phyloP scores from a whole-genome alignment of 2,888 invertebrate species.

The Plagodis dolabraria region DNA sequence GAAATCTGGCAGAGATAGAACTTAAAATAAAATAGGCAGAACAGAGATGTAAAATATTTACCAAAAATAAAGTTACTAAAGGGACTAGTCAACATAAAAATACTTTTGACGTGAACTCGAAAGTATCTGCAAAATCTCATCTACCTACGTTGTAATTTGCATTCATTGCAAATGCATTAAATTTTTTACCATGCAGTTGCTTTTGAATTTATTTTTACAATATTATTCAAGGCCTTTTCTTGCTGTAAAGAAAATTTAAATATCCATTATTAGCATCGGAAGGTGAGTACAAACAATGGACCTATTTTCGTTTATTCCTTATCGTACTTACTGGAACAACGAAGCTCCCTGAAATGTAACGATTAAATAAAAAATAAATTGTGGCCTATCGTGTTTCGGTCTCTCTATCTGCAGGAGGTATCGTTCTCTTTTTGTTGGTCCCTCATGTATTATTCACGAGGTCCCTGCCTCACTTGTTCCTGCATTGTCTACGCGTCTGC shows the following conservation, averaged over 20 bases:
- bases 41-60: no score
- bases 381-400: conserved; percentile 54
- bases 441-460: conserved; percentile 73
- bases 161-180: no score
- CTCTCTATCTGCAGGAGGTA: conserved; percentile 57
- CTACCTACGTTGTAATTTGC: no score
- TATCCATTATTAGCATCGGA: conserved; percentile 42
- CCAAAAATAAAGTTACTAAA: no score
- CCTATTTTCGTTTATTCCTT: conserved; percentile 46
- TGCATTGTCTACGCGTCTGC: conserved; percentile 78
- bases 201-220: conserved; percentile 36
- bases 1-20: no score
- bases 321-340: conserved; percentile 51
- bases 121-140: no score
- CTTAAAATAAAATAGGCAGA: no score
- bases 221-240: conserved; percentile 47
- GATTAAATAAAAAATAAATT: conserved; percentile 63
- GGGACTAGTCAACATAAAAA: no score
- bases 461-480: conserved; percentile 70
- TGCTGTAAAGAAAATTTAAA: conserved; percentile 34
- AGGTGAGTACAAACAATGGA: conserved; percentile 48
- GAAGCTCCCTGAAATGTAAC: conserved; percentile 61
- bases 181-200: no score
- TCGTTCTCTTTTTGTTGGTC: conserved; percentile 59
- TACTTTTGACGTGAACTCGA: no score